phyloP scores from a whole-genome alignment of 2,113 vertebrate genomes.

The Pachycephala philippinensis region DNA sequence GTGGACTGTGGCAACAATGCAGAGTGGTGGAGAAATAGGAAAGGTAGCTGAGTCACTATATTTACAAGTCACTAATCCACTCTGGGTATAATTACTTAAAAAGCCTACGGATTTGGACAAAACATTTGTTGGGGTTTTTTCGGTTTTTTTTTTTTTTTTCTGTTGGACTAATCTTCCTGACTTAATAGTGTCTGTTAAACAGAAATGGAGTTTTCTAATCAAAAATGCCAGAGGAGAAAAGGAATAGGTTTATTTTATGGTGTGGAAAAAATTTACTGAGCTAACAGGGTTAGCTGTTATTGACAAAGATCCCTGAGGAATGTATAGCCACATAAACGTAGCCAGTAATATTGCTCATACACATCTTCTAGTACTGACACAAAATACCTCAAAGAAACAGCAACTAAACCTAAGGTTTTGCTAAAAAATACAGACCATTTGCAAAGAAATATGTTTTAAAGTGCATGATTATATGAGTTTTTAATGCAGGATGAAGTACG shows the following conservation, averaged over 20 bases:
- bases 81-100: not conserved
- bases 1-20: not conserved
- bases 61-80: constrained; percentile 14
- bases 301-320: not conserved
- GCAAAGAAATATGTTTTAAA: not conserved
- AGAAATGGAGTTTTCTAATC: not conserved
- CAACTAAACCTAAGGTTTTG: not conserved
- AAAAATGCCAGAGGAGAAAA: not conserved
- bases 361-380: not conserved
- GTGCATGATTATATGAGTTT: not conserved
- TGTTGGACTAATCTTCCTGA: not conserved
- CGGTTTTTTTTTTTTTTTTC: not conserved
- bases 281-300: not conserved
- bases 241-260: not conserved
- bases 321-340: not conserved
- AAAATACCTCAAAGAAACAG: not conserved
- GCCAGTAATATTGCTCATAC: not conserved
- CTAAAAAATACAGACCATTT: not conserved
- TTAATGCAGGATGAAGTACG: not conserved
- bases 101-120: not conserved
- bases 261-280: not conserved
- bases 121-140: not conserved
- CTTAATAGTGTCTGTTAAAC: not conserved
- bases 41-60: constrained; percentile 27
- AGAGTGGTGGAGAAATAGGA: not conserved